Percentiles rank a stretch among this genome's conserved stretches.
phyloP scores from a whole-genome alignment of 53 echinoderm and acorn worm species.

The Holothuria leucospilota region DNA sequence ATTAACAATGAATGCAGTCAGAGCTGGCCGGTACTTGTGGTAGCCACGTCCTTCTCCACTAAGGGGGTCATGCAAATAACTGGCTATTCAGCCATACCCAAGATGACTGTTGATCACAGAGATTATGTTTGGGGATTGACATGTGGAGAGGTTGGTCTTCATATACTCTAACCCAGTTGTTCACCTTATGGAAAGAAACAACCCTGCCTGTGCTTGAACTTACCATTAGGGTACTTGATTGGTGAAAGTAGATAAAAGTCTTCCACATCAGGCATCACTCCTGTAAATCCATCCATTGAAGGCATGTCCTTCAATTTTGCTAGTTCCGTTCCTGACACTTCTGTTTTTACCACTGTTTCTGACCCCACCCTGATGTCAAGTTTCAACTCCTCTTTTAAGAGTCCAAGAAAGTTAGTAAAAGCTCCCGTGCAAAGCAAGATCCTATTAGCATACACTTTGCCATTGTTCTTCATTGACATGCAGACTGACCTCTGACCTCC shows the following conservation, averaged over 20 bases:
- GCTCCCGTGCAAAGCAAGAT: conserved; percentile 78
- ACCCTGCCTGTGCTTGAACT: background rate
- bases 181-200: too few species aligned
- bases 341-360: conserved; percentile 55
- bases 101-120: too few species aligned
- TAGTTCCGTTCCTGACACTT: conserved; percentile 64
- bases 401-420: conserved; percentile 63
- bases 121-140: too few species aligned
- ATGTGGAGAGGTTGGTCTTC: too few species aligned
- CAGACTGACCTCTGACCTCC: background rate
- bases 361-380: conserved; percentile 52
- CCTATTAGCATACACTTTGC: conserved; percentile 51
- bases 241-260: conserved; percentile 81
- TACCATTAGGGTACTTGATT: conserved; percentile 89
- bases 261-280: conserved; percentile 29
- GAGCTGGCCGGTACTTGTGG: too few species aligned
- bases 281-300: conserved; percentile 20
- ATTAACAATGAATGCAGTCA: too few species aligned
- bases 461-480: background rate
- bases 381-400: conserved; percentile 56
- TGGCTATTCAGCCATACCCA: too few species aligned
- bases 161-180: too few species aligned
- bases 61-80: too few species aligned
- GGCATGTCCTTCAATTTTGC: conserved; percentile 74
- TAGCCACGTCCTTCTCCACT: too few species aligned